Percentiles rank a stretch among this genome's conserved stretches.
phyloP scores from a whole-genome alignment of 2,113 vertebrate species.

The Elgaria multicarinata region DNA sequence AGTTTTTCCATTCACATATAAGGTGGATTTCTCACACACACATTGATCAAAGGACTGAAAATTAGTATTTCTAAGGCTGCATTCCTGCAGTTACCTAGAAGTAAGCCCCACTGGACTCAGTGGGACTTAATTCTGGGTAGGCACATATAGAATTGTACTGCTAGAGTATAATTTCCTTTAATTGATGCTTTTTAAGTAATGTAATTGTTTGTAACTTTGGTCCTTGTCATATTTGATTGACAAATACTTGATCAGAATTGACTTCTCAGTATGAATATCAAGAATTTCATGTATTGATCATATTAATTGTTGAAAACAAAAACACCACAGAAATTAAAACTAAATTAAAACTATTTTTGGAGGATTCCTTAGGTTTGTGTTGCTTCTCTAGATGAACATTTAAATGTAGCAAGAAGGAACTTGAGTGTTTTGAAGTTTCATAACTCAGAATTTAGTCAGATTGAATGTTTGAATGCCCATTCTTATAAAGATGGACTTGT shows the following conservation, averaged over 20 bases:
- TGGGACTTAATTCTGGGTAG: too few species aligned
- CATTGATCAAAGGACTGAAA: conserved; percentile 47
- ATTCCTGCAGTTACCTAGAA: too few species aligned
- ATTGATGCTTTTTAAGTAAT: conserved; percentile 45
- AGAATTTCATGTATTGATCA: conserved; percentile 48
- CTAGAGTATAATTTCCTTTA: conserved; percentile 37
- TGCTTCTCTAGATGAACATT: conserved; percentile 29
- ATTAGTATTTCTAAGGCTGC: conserved; percentile 41
- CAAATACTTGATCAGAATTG: conserved; percentile 45
- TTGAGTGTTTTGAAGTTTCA: conserved; percentile 24
- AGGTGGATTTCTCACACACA: too few species aligned
- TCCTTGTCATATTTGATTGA: conserved; percentile 66
- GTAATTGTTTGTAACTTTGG: conserved; percentile 36
- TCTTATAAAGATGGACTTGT: neutral
- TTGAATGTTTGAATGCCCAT: conserved; percentile 8
- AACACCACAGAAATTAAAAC: neutral
- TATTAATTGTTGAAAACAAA: conserved; percentile 44
- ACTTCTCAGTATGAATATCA: conserved; percentile 35
- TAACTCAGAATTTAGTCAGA: neutral
- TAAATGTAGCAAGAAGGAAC: conserved; percentile 27
- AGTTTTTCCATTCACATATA: conserved; percentile 40
- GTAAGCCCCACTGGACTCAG: too few species aligned
- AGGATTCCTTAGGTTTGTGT: neutral
- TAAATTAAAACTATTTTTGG: conserved; percentile 19
- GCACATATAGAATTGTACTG: neutral